These are phyloP conservation scores for Trissolcus japonicus DNA, from an alignment of 2,888 invertebrate genomes.

Conservation along the genomic window DNA sequence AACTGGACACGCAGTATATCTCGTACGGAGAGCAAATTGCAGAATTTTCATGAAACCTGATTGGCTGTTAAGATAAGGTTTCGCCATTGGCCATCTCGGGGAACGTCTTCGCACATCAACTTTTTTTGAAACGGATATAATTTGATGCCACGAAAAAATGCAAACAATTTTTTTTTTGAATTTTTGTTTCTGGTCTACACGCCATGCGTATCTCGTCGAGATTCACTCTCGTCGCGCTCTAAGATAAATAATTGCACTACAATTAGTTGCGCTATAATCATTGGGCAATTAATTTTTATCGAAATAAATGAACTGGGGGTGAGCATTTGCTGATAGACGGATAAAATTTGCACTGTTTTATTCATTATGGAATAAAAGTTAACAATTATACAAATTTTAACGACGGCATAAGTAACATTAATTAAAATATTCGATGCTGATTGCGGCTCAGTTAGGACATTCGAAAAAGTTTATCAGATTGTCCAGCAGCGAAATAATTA, in stretches of 20 bases:
- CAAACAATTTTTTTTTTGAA: slow-evolving; percentile 2
- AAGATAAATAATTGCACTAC: too few species aligned
- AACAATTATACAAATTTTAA: not conserved
- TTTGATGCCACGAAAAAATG: not conserved
- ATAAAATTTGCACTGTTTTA: too few species aligned
- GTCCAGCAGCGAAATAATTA: slow-evolving; percentile 4
- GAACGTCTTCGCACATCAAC: slow-evolving; percentile 11
- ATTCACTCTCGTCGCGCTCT: too few species aligned
- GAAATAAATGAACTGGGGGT: too few species aligned
- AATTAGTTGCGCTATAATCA: too few species aligned
- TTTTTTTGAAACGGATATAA: slow-evolving; percentile 3
- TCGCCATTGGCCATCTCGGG: slow-evolving; percentile 12
- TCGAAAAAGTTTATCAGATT: slow-evolving; percentile 6
- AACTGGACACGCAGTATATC: slow-evolving; percentile 26
- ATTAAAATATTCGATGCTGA: too few species aligned
- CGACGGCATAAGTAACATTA: not conserved
- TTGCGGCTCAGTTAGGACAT: too few species aligned
- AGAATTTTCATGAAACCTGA: slow-evolving; percentile 48
- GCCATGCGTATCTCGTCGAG: too few species aligned
- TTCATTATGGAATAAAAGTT: too few species aligned
- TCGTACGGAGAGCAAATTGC: slow-evolving; percentile 40
- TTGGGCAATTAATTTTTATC: slow-evolving; percentile 4
- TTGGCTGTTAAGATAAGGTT: slow-evolving; percentile 35
- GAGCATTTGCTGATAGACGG: too few species aligned
- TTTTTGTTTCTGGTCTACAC: too few species aligned